Evolutionary conservation across 2,113 vertebrate species (phyloP).

Genomic region (Plotosus lineatus): DNA sequence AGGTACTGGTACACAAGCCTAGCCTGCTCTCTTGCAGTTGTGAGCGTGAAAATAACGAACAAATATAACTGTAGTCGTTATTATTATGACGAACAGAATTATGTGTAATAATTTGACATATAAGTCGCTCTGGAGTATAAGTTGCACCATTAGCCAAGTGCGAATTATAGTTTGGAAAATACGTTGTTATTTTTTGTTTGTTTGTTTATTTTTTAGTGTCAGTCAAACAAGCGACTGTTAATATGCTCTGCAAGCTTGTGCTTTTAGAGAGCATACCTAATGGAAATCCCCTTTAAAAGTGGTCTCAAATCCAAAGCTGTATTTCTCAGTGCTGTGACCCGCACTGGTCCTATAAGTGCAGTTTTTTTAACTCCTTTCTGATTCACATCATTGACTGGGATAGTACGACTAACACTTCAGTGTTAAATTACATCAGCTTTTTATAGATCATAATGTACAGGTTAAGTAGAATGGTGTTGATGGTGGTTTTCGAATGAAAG

Average conservation of each 20-base stretch:
- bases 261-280: too few relatives aligned
- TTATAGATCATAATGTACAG: neutral
- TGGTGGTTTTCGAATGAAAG: neutral
- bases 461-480: neutral
- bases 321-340: neutral
- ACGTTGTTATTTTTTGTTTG: neutral
- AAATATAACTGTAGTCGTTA: too few relatives aligned
- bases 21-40: too few relatives aligned
- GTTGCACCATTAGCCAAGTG: too few relatives aligned
- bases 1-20: too few relatives aligned
- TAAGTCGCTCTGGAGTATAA: too few relatives aligned
- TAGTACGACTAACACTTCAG: neutral
- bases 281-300: too few relatives aligned
- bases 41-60: too few relatives aligned
- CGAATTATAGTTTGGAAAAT: too few relatives aligned
- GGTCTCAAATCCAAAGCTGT: neutral
- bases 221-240: neutral
- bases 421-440: neutral
- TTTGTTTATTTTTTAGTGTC: neutral
- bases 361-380: neutral
- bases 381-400: neutral
- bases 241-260: neutral
- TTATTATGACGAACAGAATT: too few relatives aligned
- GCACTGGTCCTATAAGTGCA: neutral
- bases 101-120: too few relatives aligned